Evolutionary conservation across 2,888 invertebrate genomes (phyloP).

Genomic region (Sarcophaga caerulescens): DNA sequence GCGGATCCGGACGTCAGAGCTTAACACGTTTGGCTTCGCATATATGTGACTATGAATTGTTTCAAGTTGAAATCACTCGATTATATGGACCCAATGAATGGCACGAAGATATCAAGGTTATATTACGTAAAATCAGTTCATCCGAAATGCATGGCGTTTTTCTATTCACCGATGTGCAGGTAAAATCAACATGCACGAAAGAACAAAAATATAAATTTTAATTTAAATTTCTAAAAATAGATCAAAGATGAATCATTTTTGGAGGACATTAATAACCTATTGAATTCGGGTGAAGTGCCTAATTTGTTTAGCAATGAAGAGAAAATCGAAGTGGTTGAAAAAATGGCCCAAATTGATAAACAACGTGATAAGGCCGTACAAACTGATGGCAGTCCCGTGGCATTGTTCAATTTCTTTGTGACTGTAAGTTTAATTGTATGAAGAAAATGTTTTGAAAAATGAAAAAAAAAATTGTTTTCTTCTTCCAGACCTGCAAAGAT

Average conservation of each 20-base stretch:
- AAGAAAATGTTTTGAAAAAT: neutral
- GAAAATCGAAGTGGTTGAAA: conserved; percentile 94
- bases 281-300: conserved; percentile 96
- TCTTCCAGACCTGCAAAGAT: conserved; percentile 88
- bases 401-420: conserved; percentile 95
- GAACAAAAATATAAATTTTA: too few species aligned
- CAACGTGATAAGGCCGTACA: conserved; percentile 92
- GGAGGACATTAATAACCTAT: conserved; percentile 95
- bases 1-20: conserved; percentile 96
- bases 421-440: conserved; percentile 71
- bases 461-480: neutral
- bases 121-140: conserved; percentile 90
- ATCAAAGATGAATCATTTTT: conserved; percentile 96
- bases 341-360: conserved; percentile 94
- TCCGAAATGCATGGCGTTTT: conserved; percentile 94
- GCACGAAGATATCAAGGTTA: conserved; percentile 94
- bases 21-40: conserved; percentile 94
- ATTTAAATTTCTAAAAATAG: conserved; percentile 77
- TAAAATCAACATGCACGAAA: conserved; percentile 72
- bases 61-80: conserved; percentile 95
- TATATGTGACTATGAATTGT: conserved; percentile 95
- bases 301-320: conserved; percentile 93
- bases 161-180: conserved; percentile 94
- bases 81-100: conserved; percentile 92
- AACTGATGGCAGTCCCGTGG: conserved; percentile 95